phyloP scores from a whole-genome alignment of 2,797 vertebrate species.

The Pseudochirops corinnae region DNA sequence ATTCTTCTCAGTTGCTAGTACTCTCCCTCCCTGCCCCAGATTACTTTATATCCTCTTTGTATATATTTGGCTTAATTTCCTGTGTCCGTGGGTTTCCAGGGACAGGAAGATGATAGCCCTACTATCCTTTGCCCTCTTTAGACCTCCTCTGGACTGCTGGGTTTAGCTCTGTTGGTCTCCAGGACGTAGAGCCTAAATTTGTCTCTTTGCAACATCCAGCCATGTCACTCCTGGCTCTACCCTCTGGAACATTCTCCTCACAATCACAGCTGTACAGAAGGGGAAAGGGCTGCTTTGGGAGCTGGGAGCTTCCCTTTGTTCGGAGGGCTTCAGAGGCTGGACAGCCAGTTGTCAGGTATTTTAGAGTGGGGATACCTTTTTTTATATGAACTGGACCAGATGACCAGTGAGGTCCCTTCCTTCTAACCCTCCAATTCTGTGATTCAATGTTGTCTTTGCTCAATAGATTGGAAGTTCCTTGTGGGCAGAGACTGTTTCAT shows the following conservation, averaged over 20 bases:
- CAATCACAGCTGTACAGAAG: background rate
- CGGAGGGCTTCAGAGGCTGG: background rate
- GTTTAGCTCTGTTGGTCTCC: background rate
- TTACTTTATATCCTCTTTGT: background rate
- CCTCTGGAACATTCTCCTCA: background rate
- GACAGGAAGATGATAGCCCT: background rate
- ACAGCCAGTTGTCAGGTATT: too few species aligned
- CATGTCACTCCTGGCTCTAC: too few species aligned
- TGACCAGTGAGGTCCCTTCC: background rate
- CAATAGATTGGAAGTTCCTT: background rate
- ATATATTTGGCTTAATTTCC: background rate
- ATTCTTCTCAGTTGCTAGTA: background rate
- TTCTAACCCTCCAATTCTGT: background rate
- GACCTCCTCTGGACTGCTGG: background rate
- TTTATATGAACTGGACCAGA: background rate
- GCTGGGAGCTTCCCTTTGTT: background rate
- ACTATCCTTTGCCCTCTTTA: background rate
- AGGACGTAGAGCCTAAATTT: background rate
- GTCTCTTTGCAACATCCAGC: too few species aligned
- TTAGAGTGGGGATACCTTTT: too few species aligned
- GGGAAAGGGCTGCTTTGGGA: background rate
- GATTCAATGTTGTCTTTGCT: background rate
- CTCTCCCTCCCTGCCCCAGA: background rate
- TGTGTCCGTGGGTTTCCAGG: background rate
- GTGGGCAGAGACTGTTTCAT: background rate